Conservation (phyloP, 92 coral and sea anemone species). For the Anthopleura xanthogrammica region DNA sequence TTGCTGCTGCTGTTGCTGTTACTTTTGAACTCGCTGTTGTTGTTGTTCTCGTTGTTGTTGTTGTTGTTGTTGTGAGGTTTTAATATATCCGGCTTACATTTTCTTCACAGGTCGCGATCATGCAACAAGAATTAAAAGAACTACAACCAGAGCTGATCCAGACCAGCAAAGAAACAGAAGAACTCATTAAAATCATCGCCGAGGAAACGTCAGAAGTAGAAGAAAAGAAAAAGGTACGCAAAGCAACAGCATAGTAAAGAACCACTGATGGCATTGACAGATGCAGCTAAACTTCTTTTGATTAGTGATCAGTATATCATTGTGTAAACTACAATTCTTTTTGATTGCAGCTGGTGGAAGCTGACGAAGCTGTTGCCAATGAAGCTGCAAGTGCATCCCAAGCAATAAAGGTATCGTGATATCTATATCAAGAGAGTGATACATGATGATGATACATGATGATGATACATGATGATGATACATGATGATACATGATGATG, state of each 20-base stretch:
- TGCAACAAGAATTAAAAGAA: slow-evolving; percentile 93
- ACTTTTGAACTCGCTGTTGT: background rate
- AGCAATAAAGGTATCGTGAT: slow-evolving; percentile 74
- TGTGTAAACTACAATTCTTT: background rate
- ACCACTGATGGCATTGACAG: background rate
- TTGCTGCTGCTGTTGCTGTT: background rate
- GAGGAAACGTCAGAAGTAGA: slow-evolving; percentile 90
- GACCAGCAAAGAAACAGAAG: slow-evolving; percentile 92
- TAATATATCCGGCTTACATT: background rate
- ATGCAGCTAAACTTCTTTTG: too few relatives aligned
- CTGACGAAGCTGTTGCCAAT: slow-evolving; percentile 94
- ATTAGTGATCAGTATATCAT: too few relatives aligned
- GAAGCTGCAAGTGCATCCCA: slow-evolving; percentile 91
- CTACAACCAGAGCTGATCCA: slow-evolving; percentile 91
- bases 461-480: background rate
- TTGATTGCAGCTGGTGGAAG: slow-evolving; percentile 74
- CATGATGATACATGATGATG: slow-evolving; percentile 16
- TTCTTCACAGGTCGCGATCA: slow-evolving; percentile 71
- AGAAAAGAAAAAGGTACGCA: slow-evolving; percentile 79
- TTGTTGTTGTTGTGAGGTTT: background rate
- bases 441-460: background rate
- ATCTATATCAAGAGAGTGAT: too few relatives aligned
- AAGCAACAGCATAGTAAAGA: background rate
- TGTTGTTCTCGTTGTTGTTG: background rate
- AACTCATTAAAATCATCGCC: slow-evolving; percentile 77